A percentile compares a stretch with the other conserved stretches of the same genome.
These are phyloP conservation scores for Ophioninae sp. DNA, from an alignment of 2,888 invertebrate genomes.

Conservation along the genomic window DNA sequence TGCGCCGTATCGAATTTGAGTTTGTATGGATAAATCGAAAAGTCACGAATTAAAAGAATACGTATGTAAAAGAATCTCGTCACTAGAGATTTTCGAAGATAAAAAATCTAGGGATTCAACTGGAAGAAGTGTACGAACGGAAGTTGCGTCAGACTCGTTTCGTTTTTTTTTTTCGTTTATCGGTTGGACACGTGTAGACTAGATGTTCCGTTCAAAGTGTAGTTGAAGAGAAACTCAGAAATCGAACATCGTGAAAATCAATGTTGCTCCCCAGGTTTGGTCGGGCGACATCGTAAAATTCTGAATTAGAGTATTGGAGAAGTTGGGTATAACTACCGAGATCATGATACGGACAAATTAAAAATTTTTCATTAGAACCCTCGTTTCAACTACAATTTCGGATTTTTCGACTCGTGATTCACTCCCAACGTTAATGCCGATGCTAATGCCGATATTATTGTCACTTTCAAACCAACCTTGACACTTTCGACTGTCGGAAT, in stretches of 20 bases:
- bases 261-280: background rate
- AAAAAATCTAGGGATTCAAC: too few species aligned
- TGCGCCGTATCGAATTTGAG: too few species aligned
- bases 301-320: too few species aligned
- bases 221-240: background rate
- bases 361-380: background rate
- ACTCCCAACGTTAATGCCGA: background rate
- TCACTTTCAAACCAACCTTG: too few species aligned
- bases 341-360: background rate
- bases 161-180: background rate
- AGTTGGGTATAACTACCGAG: too few species aligned
- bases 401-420: background rate
- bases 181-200: background rate
- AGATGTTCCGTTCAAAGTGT: too few species aligned
- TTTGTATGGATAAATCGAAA: too few species aligned
- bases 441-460: background rate
- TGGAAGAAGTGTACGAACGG: too few species aligned
- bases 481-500: background rate
- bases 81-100: too few species aligned
- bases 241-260: background rate
- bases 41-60: too few species aligned
- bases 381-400: background rate
- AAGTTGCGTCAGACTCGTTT: too few species aligned
- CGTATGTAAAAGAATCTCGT: too few species aligned
- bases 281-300: background rate